Percentiles rank a stretch among this genome's conserved stretches.
Evolutionary conservation across 1,140 invertebrate genomes (phyloP).

Genomic region (Drosophila truncata): DNA sequence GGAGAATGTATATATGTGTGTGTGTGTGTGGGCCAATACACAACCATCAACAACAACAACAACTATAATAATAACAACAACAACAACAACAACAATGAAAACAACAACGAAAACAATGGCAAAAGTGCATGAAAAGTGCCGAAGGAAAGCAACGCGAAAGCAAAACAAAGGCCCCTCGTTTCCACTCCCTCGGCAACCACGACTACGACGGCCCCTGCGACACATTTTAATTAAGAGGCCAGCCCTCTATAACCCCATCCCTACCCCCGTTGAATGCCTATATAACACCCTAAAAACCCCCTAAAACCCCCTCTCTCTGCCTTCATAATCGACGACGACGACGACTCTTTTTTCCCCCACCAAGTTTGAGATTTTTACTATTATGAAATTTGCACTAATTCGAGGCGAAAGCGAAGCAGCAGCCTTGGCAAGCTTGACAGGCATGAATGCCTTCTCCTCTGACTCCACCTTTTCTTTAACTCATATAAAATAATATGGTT

Average conservation of each 20-base stretch:
- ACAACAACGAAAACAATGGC: conserved; percentile 13
- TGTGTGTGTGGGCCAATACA: conserved; percentile 12
- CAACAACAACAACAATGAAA: conserved; percentile 1
- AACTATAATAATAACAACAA: neutral
- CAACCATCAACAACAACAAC: conserved; percentile 8
- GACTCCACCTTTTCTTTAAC: neutral
- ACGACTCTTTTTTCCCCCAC: neutral
- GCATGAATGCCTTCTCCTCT: neutral
- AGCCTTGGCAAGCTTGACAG: conserved; percentile 1
- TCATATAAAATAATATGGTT: too few species aligned
- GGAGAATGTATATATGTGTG: neutral
- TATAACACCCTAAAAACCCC: neutral
- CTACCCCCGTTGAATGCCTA: neutral
- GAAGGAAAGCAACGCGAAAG: conserved; percentile 41
- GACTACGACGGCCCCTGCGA: conserved; percentile 9
- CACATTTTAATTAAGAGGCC: conserved; percentile 53
- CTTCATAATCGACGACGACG: conserved; percentile 3
- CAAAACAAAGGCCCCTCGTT: conserved; percentile 44
- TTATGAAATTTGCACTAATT: conserved; percentile 60
- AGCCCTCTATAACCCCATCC: neutral
- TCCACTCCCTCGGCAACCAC: conserved; percentile 1
- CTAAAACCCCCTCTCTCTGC: neutral
- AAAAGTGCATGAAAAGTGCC: conserved; percentile 50
- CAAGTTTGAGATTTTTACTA: conserved; percentile 42
- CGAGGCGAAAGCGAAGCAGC: conserved; percentile 14